phyloP scores from a whole-genome alignment of 1,140 invertebrate species.

The Varroa destructor region DNA sequence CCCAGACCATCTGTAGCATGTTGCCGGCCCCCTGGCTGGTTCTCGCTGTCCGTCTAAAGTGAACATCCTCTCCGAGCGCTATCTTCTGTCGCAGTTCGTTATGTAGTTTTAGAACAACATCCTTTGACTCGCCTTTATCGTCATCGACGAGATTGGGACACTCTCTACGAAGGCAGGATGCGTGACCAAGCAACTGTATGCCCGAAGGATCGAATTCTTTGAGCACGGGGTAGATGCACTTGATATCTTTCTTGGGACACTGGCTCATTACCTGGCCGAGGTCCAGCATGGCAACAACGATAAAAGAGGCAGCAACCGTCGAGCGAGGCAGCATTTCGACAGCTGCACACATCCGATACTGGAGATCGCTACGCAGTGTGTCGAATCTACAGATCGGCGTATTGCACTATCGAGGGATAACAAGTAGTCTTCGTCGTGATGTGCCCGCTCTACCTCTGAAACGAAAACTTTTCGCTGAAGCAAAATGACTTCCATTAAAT shows the following conservation, averaged over 20 bases:
- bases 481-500: too few species aligned
- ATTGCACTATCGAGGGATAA: too few species aligned
- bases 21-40: constrained; percentile 18
- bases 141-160: constrained; percentile 10
- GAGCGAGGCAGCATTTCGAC: too few species aligned
- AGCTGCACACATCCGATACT: too few species aligned
- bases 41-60: constrained; percentile 5
- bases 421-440: too few species aligned
- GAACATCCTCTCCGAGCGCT: constrained; percentile 17
- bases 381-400: too few species aligned
- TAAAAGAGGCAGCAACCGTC: too few species aligned
- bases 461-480: too few species aligned
- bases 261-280: not conserved
- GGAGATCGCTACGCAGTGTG: too few species aligned
- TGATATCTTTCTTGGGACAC: constrained; percentile 26
- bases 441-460: too few species aligned
- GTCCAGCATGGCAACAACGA: too few species aligned
- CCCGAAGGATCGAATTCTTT: constrained; percentile 21
- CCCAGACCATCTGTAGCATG: constrained; percentile 23
- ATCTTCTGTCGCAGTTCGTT: constrained; percentile 17
- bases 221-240: constrained; percentile 20
- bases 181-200: constrained; percentile 7
- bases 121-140: constrained; percentile 7
- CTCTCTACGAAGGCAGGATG: constrained; percentile 12
- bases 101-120: not conserved